Evolutionary conservation across 2,797 vertebrate genomes (phyloP).

Genomic region (Enteromius mattozi): DNA sequence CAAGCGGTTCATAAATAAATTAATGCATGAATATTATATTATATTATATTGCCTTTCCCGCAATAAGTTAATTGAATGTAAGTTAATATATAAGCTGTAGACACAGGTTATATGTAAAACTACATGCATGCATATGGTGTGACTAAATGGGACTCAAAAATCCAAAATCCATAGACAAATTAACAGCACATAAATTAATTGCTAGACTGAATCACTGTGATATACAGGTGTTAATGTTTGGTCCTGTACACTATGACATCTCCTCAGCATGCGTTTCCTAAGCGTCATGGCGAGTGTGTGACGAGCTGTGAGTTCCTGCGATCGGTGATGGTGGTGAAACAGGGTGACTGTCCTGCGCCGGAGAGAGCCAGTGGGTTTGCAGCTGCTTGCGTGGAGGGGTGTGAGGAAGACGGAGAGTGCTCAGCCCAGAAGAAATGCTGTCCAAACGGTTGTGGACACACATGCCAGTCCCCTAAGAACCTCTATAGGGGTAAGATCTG

Average conservation of each 20-base stretch:
- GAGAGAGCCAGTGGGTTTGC: slow-evolving; percentile 90
- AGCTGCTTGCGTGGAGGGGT: slow-evolving; percentile 92
- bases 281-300: slow-evolving; percentile 90
- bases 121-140: not conserved
- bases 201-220: not conserved
- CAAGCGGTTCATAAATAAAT: not conserved
- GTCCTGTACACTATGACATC: slow-evolving; percentile 17
- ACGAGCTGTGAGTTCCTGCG: slow-evolving; percentile 93
- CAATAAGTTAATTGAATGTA: not conserved
- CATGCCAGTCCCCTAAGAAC: slow-evolving; percentile 89
- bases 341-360: slow-evolving; percentile 88
- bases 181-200: not conserved
- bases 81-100: not conserved
- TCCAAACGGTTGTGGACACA: slow-evolving; percentile 91
- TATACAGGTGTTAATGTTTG: slow-evolving; percentile 6
- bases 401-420: slow-evolving; percentile 86
- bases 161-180: not conserved
- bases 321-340: slow-evolving; percentile 83
- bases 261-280: slow-evolving; percentile 83
- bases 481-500: slow-evolving; percentile 83
- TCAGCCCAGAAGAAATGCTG: slow-evolving; percentile 90
- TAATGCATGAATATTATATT: not conserved
- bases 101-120: not conserved
- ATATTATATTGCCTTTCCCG: not conserved
- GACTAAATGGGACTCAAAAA: not conserved